Evolutionary conservation across 2,888 invertebrate species (phyloP), one percentile per base, ranked within the genome.

Genomic region (Polymixis lichenea): DNA sequence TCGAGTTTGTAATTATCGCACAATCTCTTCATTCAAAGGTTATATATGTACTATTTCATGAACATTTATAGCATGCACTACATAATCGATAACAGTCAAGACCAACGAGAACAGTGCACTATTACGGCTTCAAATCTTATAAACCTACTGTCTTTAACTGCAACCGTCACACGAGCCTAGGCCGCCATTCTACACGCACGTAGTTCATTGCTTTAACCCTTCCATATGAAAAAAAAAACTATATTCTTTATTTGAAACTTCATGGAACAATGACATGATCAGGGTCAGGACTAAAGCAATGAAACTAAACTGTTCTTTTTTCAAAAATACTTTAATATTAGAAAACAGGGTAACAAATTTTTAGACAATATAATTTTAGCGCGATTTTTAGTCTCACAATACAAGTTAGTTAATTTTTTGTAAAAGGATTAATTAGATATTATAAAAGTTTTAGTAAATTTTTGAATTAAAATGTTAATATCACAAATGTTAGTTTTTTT

Each of bases 121-220:
- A 76, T 78, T 80, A 66, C 53, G 91, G 89, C 89, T 91, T 91
- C 91, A 71, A 84, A 83, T 87, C 84, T 87, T 89, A 86, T 86
- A 86, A 84, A 77, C 80, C 75, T 69, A 72, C 72, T 72, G 74
- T 68, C 66, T 79, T 72, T 76, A 43, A 72, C 72, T 75, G 64
- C 55, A 61, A 55, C 68, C 72, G 83, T 74, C 86, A 89, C 64
- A 82, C 67, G 67, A 79, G 73, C 66, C 78, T 65, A 66, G 66
- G 75, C 77, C 61, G 80, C 64, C 87, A 75, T 49, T 55, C 76
- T 62, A 80, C 38, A 70, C 77, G 77, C 92, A 92, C 94, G 92
- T 55, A 53, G 58, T 92, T 95, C 96, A 96, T 96, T 96, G 96
- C 96, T 96, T 96, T 95, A 95, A 94, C 93, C 96, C 95, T 89